Conservation (phyloP, 2,113 vertebrate genomes). For the Panthera uncia region DNA sequence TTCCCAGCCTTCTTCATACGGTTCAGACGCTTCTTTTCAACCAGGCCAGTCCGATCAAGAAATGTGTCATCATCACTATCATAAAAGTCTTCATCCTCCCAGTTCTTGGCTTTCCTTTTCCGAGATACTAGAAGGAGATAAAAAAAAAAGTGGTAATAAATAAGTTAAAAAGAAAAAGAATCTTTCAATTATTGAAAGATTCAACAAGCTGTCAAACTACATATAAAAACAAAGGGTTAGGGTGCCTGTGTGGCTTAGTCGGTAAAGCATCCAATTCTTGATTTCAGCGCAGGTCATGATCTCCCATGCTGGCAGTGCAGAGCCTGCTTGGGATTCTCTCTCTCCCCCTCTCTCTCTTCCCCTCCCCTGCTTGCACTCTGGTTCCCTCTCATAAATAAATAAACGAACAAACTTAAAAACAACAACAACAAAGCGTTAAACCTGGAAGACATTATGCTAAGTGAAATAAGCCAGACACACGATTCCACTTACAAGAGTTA, state of each 20-base stretch:
- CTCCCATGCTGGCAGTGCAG: no score
- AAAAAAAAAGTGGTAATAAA: constrained; percentile 7
- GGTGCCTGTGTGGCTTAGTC: no score
- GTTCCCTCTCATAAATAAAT: no score
- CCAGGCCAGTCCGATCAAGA: constrained; percentile 94
- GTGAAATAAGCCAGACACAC: neutral
- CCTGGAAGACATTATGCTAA: neutral
- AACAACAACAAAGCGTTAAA: neutral
- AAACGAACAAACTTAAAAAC: no score
- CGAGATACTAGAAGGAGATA: constrained; percentile 89
- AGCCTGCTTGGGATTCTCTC: no score
- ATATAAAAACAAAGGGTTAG: neutral
- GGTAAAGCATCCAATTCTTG: no score
- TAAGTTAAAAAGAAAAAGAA: neutral
- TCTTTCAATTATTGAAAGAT: neutral
- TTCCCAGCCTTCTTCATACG: constrained; percentile 98
- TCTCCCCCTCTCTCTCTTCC: no score
- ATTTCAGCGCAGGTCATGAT: no score
- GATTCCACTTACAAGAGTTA: neutral
- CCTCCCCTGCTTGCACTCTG: no score
- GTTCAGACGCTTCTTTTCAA: constrained; percentile 95
- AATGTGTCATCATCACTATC: constrained; percentile 98
- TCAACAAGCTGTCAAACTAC: neutral
- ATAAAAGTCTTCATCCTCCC: constrained; percentile 98
- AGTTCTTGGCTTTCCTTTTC: constrained; percentile 97